These are phyloP conservation scores for Anabacerthia variegaticeps DNA, from an alignment of 2,797 vertebrate species.

Conservation along the genomic window DNA sequence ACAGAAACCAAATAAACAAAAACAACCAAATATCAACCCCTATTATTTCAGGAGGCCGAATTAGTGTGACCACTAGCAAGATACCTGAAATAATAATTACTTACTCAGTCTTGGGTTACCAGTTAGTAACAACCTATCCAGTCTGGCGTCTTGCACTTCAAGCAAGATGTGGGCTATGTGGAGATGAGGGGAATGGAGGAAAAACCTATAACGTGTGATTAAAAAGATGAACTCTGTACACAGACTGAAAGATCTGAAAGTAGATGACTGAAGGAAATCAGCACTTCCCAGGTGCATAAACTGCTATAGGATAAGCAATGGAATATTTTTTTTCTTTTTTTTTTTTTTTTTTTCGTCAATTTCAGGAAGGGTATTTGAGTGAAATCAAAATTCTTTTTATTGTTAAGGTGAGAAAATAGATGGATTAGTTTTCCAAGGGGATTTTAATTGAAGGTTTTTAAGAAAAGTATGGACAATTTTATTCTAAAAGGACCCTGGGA, in stretches of 20 bases:
- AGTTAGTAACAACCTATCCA: not conserved
- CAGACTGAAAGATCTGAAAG: not conserved
- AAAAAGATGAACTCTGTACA: not conserved
- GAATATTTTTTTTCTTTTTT: not conserved
- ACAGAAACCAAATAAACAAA: not conserved
- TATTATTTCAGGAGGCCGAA: not conserved
- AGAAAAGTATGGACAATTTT: not conserved
- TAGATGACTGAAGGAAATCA: not conserved
- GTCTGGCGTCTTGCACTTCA: not conserved
- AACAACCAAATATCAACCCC: not conserved
- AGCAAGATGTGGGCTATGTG: not conserved
- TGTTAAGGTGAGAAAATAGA: not conserved
- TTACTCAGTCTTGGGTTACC: not conserved
- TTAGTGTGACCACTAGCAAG: not conserved
- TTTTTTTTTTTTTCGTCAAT: not conserved
- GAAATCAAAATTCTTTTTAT: not conserved
- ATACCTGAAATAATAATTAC: not conserved
- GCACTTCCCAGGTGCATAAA: not conserved
- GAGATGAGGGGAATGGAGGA: not conserved
- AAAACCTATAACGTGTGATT: not conserved
- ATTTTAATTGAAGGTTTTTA: not conserved
- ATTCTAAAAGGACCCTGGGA: not conserved
- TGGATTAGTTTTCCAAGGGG: not conserved
- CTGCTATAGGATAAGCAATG: not conserved
- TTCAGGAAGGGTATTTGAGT: not conserved